Base-by-base conservation (phyloP, 2,888 invertebrate genomes). In the Catocala sponsa region DNA sequence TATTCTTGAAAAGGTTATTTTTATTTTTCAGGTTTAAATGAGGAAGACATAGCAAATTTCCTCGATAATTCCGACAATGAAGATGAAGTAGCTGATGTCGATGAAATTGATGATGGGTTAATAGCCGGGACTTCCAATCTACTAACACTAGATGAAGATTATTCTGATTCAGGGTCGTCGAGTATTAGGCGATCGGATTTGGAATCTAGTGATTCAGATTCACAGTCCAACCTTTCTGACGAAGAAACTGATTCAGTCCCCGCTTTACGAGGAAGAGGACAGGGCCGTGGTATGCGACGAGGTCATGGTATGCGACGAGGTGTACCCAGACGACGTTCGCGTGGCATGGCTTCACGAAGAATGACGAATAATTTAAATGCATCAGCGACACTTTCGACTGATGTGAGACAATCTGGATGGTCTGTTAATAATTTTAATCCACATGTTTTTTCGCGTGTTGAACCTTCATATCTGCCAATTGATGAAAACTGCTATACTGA, bases 181-280 rank as follows among this genome's bases (percentile, higher is more conserved):
- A 47, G 46, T 47, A 15, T 47, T 15, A 47, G 46, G 15, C 46
- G 6, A 15, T 47, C 15, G 15, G 15, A 47, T n/a, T 47, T 15
- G n/a, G 46, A 47, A 47, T 47, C 46, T 47, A 47, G 46, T 47
- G 46, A 47, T 47, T 15, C 46, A 47, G 46, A 15, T 47, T 47
- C 46, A 25, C 2, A 47, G 46, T 15, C 46, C 13, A 47, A 4
- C 15, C 46, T 15, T 47, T 47, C 15, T 15, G 46, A 47, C 13
- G 13, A 47, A 47, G 7, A 47, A 47, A 47, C 46, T 38, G 38
- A 38, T 38, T 38, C 38, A 38, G 38, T 10, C 38, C 38, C 10
- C 38, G 38, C 38, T 38, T 38, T 38, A 38, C 38, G 38, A 15
- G 46, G 6, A 15, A 12, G 46, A 47, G 25, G 25, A 25, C 25